These are phyloP conservation scores for Heliocidaris erythrogramma DNA, from an alignment of 35 echinoderm and acorn worm species.

Conservation along the genomic window DNA sequence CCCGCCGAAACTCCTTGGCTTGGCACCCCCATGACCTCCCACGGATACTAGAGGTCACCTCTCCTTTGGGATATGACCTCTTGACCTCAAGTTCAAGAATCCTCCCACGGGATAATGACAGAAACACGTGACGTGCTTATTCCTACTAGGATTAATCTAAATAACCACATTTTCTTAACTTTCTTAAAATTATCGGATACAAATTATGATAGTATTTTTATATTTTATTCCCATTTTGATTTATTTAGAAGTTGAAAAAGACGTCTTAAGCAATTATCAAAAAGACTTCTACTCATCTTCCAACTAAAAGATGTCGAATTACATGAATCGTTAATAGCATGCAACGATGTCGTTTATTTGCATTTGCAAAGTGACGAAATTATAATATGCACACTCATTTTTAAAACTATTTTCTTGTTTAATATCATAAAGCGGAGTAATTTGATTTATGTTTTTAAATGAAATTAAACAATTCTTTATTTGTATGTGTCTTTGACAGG, in stretches of 20 bases:
- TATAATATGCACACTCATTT: not conserved
- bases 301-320: too few species aligned
- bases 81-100: slow-evolving; percentile 13
- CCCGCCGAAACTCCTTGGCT: not conserved
- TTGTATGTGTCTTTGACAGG: not conserved
- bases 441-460: too few species aligned
- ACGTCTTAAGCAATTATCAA: not conserved
- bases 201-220: too few species aligned
- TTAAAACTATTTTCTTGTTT: not conserved
- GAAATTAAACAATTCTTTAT: not conserved
- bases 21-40: slow-evolving; percentile 12
- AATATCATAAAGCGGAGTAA: not conserved
- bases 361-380: not conserved
- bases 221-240: not conserved
- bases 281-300: too few species aligned
- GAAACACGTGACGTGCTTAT: not conserved
- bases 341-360: not conserved
- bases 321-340: too few species aligned
- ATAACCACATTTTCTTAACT: too few species aligned
- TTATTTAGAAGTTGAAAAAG: not conserved
- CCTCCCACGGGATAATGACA: not conserved
- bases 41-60: not conserved
- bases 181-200: too few species aligned
- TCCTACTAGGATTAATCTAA: not conserved
- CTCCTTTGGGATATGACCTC: not conserved